Conservation (phyloP, 2,113 vertebrate species). For the Calidris pugnax region DNA sequence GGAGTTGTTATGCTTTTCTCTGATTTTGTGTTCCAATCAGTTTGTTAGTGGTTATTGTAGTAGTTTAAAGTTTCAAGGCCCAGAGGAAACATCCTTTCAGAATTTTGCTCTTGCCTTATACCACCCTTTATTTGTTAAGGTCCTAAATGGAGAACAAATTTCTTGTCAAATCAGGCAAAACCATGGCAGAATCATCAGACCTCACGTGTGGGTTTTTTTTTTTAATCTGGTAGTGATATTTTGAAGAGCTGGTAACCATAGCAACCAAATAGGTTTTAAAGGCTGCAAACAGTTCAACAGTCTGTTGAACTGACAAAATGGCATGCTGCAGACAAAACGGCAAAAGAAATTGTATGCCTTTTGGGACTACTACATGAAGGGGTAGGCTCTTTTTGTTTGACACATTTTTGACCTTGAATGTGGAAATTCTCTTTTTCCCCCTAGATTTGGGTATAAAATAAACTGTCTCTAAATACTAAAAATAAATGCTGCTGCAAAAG, state of each 20-base stretch:
- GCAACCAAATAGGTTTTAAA: constrained; percentile 40
- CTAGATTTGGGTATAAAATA: neutral
- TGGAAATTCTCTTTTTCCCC: neutral
- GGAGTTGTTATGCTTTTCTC: neutral
- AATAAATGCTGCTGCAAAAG: neutral
- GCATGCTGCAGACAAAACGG: neutral
- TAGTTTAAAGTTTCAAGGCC: neutral
- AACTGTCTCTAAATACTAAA: neutral
- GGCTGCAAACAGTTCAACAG: constrained; percentile 12
- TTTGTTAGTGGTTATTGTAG: neutral
- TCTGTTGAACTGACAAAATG: constrained; percentile 42
- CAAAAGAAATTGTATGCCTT: neutral
- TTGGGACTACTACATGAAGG: neutral
- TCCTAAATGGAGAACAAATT: neutral
- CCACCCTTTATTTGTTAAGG: neutral
- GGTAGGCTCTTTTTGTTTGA: neutral
- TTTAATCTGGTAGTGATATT: neutral
- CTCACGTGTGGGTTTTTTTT: neutral
- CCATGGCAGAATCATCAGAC: neutral
- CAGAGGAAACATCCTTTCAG: neutral
- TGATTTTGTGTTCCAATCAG: neutral
- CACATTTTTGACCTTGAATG: neutral
- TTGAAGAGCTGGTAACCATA: constrained; percentile 49
- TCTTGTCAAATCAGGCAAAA: neutral
- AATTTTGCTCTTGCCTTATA: neutral